These are phyloP conservation scores for Tortricodes alternella DNA, from an alignment of 2,888 invertebrate genomes.

Conservation along the genomic window DNA sequence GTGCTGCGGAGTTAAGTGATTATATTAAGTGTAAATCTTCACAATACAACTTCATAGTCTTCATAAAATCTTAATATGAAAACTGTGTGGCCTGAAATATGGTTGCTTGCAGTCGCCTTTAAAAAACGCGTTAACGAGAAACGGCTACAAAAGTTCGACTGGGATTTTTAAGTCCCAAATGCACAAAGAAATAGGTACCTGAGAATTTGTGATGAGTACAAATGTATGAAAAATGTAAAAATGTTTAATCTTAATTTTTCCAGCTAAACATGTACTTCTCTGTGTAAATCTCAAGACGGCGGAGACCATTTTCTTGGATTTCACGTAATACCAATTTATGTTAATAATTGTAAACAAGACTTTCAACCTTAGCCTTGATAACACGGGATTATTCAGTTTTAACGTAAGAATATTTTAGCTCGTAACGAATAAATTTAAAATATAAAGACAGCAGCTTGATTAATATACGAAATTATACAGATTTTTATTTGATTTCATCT, in stretches of 20 bases:
- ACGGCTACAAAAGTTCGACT: too few relatives aligned
- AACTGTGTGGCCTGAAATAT: too few relatives aligned
- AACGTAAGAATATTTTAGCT: neutral
- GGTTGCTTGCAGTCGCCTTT: too few relatives aligned
- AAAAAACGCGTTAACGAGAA: too few relatives aligned
- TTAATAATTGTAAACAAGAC: slow-evolving; percentile 21
- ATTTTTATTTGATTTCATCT: neutral
- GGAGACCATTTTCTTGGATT: slow-evolving; percentile 6
- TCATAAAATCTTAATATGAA: too few relatives aligned
- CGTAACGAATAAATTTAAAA: neutral
- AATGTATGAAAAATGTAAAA: neutral
- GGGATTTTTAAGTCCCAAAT: too few relatives aligned
- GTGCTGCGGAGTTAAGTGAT: slow-evolving; percentile 16
- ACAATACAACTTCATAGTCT: slow-evolving; percentile 10
- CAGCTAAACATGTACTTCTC: neutral
- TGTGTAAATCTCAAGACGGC: neutral
- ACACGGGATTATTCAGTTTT: slow-evolving; percentile 5
- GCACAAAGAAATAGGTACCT: too few relatives aligned
- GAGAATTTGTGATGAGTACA: too few relatives aligned
- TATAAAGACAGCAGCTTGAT: neutral
- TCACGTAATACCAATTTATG: slow-evolving; percentile 17
- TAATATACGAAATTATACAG: neutral
- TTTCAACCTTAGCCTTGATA: slow-evolving; percentile 12
- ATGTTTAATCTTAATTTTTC: neutral
- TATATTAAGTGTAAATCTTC: slow-evolving; percentile 17